phyloP scores from a whole-genome alignment of 2,113 vertebrate species.

The Merops nubicus region DNA sequence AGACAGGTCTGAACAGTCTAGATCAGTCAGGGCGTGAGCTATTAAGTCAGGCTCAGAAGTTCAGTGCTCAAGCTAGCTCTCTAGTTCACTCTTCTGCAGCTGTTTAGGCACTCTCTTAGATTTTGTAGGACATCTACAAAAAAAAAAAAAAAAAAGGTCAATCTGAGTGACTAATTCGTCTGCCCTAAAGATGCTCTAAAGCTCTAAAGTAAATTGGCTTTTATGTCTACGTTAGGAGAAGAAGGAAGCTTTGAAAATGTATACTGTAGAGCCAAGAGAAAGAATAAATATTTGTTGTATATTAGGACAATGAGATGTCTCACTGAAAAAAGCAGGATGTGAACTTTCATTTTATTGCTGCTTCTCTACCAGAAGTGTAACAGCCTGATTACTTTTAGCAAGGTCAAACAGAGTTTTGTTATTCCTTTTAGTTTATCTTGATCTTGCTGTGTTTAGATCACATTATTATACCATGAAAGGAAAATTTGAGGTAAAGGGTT shows the following conservation, averaged over 20 bases:
- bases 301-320: not conserved
- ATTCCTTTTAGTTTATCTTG: not conserved
- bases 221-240: not conserved
- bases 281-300: not conserved
- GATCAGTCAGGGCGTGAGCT: not conserved
- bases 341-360: not conserved
- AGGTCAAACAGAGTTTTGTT: not conserved
- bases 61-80: not conserved
- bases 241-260: not conserved
- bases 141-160: too few species aligned
- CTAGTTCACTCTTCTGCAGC: not conserved
- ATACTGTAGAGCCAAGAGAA: not conserved
- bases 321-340: not conserved
- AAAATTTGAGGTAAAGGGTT: not conserved
- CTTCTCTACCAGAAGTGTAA: not conserved
- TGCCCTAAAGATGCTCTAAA: not conserved
- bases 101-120: not conserved
- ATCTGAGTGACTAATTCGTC: not conserved
- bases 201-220: not conserved
- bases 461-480: not conserved
- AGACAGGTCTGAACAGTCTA: not conserved
- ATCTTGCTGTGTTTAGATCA: not conserved
- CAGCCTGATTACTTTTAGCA: not conserved
- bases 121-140: not conserved
- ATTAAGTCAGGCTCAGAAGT: not conserved